These are phyloP conservation scores for Schizopygopsis malacanthus DNA, from an alignment of 2,797 vertebrate genomes.

Conservation along the genomic window DNA sequence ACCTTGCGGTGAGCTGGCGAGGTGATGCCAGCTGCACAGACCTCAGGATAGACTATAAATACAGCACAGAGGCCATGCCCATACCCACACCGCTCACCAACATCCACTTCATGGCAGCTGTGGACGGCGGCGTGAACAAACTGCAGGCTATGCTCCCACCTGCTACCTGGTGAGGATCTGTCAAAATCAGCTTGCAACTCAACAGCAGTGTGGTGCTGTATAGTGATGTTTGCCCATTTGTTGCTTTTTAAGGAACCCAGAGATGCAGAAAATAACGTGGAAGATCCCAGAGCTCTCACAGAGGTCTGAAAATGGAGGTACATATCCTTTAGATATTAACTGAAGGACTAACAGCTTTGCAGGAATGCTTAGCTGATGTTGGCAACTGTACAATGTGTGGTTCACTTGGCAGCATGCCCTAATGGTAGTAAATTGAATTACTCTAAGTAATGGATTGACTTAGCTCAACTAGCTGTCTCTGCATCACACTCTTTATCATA, in stretches of 20 bases:
- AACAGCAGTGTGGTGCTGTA: background rate
- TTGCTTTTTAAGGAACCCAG: conserved; percentile 85
- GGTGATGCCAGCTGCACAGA: conserved; percentile 90
- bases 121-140: conserved; percentile 90
- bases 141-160: conserved; percentile 94
- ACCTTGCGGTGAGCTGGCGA: conserved; percentile 95
- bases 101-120: conserved; percentile 90
- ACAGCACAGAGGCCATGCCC: conserved; percentile 92
- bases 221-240: background rate
- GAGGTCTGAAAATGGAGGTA: conserved; percentile 97
- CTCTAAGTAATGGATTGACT: background rate
- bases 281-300: conserved; percentile 96
- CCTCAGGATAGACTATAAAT: conserved; percentile 97
- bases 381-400: background rate
- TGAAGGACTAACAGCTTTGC: background rate
- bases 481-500: background rate
- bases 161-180: conserved; percentile 86
- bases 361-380: background rate
- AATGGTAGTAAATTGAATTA: background rate
- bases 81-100: conserved; percentile 91
- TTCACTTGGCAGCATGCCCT: conserved; percentile 11
- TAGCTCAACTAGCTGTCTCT: background rate
- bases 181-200: conserved; percentile 4
- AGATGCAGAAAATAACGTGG: conserved; percentile 96
- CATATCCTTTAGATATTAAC: conserved; percentile 34